Evolutionary conservation across 2,113 vertebrate species (phyloP), one percentile per base, ranked within the genome.

Genomic region (Heterocephalus glaber): DNA sequence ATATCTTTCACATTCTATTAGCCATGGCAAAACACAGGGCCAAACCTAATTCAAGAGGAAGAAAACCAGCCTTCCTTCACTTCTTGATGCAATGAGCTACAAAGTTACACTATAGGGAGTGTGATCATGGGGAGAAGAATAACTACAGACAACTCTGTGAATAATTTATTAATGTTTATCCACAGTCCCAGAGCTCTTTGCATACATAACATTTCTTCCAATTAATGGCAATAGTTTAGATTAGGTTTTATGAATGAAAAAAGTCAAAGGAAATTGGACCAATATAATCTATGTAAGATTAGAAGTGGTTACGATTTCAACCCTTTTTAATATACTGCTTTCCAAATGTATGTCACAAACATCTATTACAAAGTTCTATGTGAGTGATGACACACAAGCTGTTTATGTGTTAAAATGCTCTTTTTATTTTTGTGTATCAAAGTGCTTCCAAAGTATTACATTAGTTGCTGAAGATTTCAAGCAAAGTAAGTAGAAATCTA

Each of bases 231-330:
- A 33, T 22, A 35, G 44, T 68, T 83, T 49, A 35, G 28, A 41
- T 61, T 61, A 72, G n/a, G 9, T 52, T 86, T 85, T 85, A 16
- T 83, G 30, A 95, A 77, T 82, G 5, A 94, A 38, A 76, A 33
- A 76, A 22, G n/a, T 13, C 58, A 10, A 74, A 61, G 26, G n/a
- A 44, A 76, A 90, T 49, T 54, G 5, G 47, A 58, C 28, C 9
- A 10, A 19, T 7, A 0, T 11, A 49, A 82, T 66, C 47, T 49
- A 3, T 54, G 76, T 82, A 54, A 92, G 52, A 44, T 65, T 44
- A 56, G 5, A 47, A 91, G 35, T 72, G 61, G 35, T 68, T 54
- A 68, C 47, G n/a, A 76, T 11, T 54, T 80, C 26, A 81, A 9
- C 10, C 44, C 28, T 60, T 47, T 82, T 4, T 26, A 80, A 80